Percentiles rank a stretch among this genome's conserved stretches.
Conservation (phyloP, 2,888 invertebrate genomes). For the Camptogramma bilineatum region DNA sequence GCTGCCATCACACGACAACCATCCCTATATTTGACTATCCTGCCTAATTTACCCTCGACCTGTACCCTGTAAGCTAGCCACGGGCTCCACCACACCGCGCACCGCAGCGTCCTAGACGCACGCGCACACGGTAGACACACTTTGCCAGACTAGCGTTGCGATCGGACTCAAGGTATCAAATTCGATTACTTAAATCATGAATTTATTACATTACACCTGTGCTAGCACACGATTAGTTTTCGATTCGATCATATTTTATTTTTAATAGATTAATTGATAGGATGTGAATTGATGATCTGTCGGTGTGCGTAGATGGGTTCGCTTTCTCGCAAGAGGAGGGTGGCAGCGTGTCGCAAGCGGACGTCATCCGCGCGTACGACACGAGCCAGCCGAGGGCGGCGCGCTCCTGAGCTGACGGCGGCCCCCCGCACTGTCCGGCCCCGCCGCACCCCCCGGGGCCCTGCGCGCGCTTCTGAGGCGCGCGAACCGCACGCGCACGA, state of each 20-base stretch:
- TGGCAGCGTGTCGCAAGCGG: constrained; percentile 96
- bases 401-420: constrained; percentile 85
- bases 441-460: neutral
- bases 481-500: neutral
- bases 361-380: constrained; percentile 98
- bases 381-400: constrained; percentile 94
- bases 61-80: neutral
- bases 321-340: constrained; percentile 99
- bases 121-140: constrained; percentile 48
- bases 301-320: constrained; percentile 92
- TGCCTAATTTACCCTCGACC: neutral
- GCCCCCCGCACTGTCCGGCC: constrained; percentile 10
- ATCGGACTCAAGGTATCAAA: constrained; percentile 39
- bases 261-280: neutral
- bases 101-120: constrained; percentile 59
- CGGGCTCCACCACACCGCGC: constrained; percentile 42
- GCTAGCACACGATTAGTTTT: constrained; percentile 43
- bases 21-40: neutral
- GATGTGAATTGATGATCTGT: constrained; percentile 2
- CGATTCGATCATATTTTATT: constrained; percentile 37
- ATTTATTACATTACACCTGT: constrained; percentile 35
- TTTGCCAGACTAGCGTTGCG: constrained; percentile 33
- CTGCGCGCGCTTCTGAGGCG: no score
- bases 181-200: constrained; percentile 37
- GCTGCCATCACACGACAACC: neutral